Conservation (phyloP, 2,888 invertebrate species). For the Rhamnusium bicolor region DNA sequence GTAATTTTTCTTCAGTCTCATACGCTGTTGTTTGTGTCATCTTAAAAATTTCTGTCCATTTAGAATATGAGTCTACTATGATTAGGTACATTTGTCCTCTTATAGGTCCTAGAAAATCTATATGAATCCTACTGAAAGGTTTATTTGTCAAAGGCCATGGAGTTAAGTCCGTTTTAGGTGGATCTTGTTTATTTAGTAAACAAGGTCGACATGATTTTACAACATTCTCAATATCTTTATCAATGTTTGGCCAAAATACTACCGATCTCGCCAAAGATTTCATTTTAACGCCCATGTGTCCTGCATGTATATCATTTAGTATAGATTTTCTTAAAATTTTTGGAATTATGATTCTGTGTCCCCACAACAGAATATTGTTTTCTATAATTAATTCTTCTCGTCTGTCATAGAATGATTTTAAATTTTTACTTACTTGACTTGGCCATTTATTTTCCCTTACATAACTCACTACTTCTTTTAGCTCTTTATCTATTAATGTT, state of each 20-base stretch:
- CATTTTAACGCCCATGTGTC: slow-evolving; percentile 52
- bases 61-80: slow-evolving; percentile 66
- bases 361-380: slow-evolving; percentile 40
- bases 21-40: slow-evolving; percentile 32
- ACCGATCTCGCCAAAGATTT: slow-evolving; percentile 48
- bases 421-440: background rate
- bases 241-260: slow-evolving; percentile 58
- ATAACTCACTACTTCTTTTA: background rate
- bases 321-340: slow-evolving; percentile 31
- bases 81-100: slow-evolving; percentile 45
- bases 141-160: slow-evolving; percentile 52
- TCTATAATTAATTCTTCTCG: slow-evolving; percentile 34
- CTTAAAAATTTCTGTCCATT: slow-evolving; percentile 66
- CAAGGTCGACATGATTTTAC: slow-evolving; percentile 54
- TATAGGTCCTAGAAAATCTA: slow-evolving; percentile 66
- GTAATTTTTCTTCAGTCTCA: slow-evolving; percentile 29
- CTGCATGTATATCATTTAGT: slow-evolving; percentile 45
- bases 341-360: slow-evolving; percentile 38
- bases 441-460: background rate
- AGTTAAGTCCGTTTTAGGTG: slow-evolving; percentile 48
- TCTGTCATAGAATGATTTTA: slow-evolving; percentile 7
- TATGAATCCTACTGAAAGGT: slow-evolving; percentile 65
- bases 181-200: slow-evolving; percentile 52
- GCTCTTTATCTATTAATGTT: background rate
- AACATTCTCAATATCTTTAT: slow-evolving; percentile 55